Base-by-base conservation (phyloP, 1,140 invertebrate genomes). In the Plodia interpunctella region DNA sequence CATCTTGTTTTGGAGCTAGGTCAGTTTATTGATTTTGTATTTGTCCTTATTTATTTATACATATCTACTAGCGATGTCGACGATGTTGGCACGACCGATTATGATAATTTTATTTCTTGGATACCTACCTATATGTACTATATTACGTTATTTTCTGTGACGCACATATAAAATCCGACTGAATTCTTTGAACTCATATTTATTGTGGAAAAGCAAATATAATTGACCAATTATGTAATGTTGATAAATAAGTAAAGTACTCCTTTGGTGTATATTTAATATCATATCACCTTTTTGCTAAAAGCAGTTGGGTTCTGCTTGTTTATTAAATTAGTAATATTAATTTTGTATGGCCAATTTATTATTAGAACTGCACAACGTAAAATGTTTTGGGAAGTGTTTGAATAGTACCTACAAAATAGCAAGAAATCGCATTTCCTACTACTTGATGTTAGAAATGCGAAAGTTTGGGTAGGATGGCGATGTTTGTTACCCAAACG, bases 151-250 rank as follows among this genome's bases (percentile, higher is more conserved):
- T 44, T 44, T 44, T 44, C 38, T 44, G 13, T 44, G 38, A 44
- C 38, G 38, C 38, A 44, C 13, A 44, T 44, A 1, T 44, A 15
- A n/a, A 44, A n/a, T 44, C 38, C 15, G n/a, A 44, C 38, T 5
- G 2, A 44, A 44, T 44, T 44, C 38, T 44, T 44, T 44, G 38
- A 44, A 44, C 13, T 44, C 38, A 15, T 44, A 44, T 44, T 44
- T 44, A 44, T 44, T 15, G 10, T 44, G 38, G 38, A 44, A 44
- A 44, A 17, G 38, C 15, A 44, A 44, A 44, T 44, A 44, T 44
- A 44, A 44, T 44, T 15, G 38, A 17, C 38, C 38, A 44, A 17
- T 44, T 44, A 44, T 44, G 10, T 44, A 44, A 44, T 44, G 38
- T 44, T 44, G 15, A 17, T 44, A 44, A 15, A 44, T 44, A 44